Base-by-base conservation (phyloP, 2,113 vertebrate species). In the Rallus limicola region DNA sequence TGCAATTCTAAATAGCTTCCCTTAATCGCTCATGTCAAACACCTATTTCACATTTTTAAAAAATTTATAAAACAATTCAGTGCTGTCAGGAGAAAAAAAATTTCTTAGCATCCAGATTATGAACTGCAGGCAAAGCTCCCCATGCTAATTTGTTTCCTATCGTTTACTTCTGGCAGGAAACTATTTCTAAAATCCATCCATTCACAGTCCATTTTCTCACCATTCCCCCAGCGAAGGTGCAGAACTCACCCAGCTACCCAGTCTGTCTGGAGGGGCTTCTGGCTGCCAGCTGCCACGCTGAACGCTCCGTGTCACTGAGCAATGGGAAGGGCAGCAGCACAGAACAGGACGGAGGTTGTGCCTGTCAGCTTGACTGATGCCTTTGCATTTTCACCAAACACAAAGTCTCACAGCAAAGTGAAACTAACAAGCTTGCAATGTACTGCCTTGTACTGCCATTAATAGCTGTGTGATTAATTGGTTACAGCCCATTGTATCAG, bases 1-100 rank as follows among this genome's bases (percentile, higher is more conserved):
- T 97, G 77, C 79, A 96, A 23, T 88, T 95, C 90, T 92, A 94
- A 97, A 91, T 10, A 96, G 92, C 64, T 97, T 90, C 82, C 72
- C 83, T 96, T 97, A 97, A 97, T 96, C 7, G 9, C 88, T 96
- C 93, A 75, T 60, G 93, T 97, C 96, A 97, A 96, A 97, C 65
- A 97, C 82, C 82, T 95, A 97, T 97, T 94, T 95, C 83, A 96
- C 34, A 63, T 93, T 95, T 96, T 95, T 93, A 8, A 95, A 98
- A 97, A 97, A 97, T 88, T 93, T 96, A 96, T 97, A 93, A 96
- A 97, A 96, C 94, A 97, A 93, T 98, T 97, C 82, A 65, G n/a
- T 92, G 82, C 85, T 95, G 76, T 92, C 93, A 95, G 83, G 17
- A 68, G 19, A 68, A 90, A 90, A 90, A 86, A 93, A 85, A 25